Conservation (phyloP, 2,888 invertebrate genomes). For the Pardosa pseudoannulata region DNA sequence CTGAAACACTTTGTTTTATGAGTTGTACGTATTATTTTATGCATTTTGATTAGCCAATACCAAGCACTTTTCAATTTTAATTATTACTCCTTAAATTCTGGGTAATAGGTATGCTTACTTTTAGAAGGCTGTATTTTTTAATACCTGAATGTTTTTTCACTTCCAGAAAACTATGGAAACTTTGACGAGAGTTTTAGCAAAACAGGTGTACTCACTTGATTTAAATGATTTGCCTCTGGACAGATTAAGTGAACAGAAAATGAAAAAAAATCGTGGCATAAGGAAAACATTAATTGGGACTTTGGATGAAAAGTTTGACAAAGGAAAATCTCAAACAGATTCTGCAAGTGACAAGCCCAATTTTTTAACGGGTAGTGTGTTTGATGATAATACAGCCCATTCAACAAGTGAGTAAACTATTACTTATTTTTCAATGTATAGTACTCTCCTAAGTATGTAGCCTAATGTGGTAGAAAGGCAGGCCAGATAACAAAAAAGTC, state of each 20-base stretch:
- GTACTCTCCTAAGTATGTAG: too few species aligned
- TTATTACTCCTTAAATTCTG: too few species aligned
- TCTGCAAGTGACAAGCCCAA: conserved; percentile 25
- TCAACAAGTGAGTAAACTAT: conserved; percentile 36
- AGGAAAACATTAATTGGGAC: conserved; percentile 49
- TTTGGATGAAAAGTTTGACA: conserved; percentile 60
- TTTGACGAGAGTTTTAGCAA: conserved; percentile 93
- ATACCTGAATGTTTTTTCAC: conserved; percentile 77
- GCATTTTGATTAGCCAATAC: too few species aligned
- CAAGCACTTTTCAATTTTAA: too few species aligned
- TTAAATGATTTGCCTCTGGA: conserved; percentile 90
- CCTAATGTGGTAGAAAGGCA: too few species aligned
- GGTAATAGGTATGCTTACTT: too few species aligned
- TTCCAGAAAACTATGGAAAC: conserved; percentile 96
- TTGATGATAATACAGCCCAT: conserved; percentile 53
- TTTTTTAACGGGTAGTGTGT: conserved; percentile 50
- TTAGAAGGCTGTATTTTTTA: too few species aligned
- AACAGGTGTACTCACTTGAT: conserved; percentile 96
- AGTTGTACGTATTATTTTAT: too few species aligned
- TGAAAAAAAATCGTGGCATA: conserved; percentile 82
- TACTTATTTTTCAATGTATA: too few species aligned
- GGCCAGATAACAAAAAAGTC: too few species aligned
- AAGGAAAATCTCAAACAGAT: conserved; percentile 45
- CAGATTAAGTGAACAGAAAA: conserved; percentile 87
- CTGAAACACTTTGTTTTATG: too few species aligned